Base-by-base conservation (phyloP, 2,888 invertebrate species). In the Galeruca laticollis region DNA sequence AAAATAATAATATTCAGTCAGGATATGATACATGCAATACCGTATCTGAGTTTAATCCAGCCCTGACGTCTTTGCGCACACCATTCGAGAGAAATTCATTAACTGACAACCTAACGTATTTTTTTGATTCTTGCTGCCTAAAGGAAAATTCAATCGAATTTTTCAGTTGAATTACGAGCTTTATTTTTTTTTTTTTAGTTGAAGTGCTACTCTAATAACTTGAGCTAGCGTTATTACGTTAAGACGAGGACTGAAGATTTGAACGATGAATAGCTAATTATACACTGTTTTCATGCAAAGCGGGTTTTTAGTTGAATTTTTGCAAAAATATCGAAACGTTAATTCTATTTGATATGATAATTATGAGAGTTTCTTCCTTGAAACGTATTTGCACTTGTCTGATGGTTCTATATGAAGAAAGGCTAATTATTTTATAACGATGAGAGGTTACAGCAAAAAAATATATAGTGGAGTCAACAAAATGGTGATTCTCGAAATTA, bases 21-120 rank as follows among this genome's bases (percentile, higher is more conserved):
- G 26, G 3, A 26, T 26, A 3, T 47, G 8, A 15, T 15, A 47
- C 9, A n/a, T 15, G 1, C 0, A 15, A 18, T 2, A 47, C 15
- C 8, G 43, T 6, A 4, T n/a, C 15, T 26, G 8, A 26, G 11
- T 54, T 31, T 1, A 26, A 31, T 26, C 54, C 26, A 54, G 4
- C 15, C 54, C 54, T n/a, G 54, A 26, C 26, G 1, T 6, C 13
- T 15, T 52, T n/a, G 21, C 57, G 43, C 57, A 31, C 56, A 47
- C n/a, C 47, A 57, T 18, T 37, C 40, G 54, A 63, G 57, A 18
- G 40, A 65, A 65, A 65, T 65, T 65, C 65, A 65, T 65, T 49
- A 65, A 21, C 65, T 15, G 57, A 49, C 47, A 20, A 57, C 65
- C 49, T 49, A 57, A 57, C 43, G 47, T 57, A 65, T 47, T 15